phyloP scores from a whole-genome alignment of 2,113 vertebrate genomes.

The Zapus hudsonius region DNA sequence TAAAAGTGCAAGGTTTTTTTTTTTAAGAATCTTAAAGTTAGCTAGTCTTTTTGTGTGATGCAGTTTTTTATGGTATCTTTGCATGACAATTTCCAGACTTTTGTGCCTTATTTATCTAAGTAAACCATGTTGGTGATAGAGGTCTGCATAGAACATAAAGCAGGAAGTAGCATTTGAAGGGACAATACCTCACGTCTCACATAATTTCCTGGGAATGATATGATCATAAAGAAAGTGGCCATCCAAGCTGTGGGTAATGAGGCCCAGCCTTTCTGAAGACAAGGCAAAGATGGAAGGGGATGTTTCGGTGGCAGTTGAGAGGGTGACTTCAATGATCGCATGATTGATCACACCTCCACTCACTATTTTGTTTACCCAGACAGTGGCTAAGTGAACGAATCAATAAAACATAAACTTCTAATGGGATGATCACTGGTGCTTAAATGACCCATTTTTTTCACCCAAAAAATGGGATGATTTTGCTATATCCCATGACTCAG shows the following conservation, averaged over 20 bases:
- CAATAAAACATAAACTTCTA: neutral
- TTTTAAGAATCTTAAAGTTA: neutral
- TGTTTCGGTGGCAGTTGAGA: neutral
- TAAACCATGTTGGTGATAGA: neutral
- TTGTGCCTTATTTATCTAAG: neutral
- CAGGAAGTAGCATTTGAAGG: neutral
- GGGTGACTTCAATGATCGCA: neutral
- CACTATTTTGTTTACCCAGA: neutral
- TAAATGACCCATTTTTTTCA: neutral
- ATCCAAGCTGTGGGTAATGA: neutral
- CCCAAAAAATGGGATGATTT: neutral
- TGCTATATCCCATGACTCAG: neutral
- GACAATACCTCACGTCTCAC: neutral
- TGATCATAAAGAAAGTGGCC: slow-evolving; percentile 5
- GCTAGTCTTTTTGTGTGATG: neutral
- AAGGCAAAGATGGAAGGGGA: neutral
- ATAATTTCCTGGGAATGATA: neutral
- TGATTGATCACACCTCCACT: neutral
- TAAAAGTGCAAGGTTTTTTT: neutral
- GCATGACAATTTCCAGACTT: neutral
- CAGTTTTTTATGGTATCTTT: neutral
- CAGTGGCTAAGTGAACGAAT: neutral
- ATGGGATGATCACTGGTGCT: neutral
- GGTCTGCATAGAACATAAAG: neutral
- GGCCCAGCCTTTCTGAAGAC: neutral